Percentiles rank a stretch among this genome's conserved stretches.
These are phyloP conservation scores for Octomys mimax DNA, from an alignment of 2,797 vertebrate genomes.

Conservation along the genomic window DNA sequence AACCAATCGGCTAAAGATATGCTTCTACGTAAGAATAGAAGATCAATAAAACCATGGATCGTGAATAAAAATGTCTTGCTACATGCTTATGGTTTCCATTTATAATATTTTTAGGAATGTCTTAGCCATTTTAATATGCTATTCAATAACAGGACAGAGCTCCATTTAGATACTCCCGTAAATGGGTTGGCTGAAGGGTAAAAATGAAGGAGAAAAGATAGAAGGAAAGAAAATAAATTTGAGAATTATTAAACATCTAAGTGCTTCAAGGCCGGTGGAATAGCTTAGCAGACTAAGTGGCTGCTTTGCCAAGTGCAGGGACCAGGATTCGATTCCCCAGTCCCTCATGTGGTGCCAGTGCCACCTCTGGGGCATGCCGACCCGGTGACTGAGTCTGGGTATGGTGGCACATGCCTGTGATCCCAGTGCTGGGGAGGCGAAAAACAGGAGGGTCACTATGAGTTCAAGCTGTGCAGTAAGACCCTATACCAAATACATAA, in stretches of 20 bases:
- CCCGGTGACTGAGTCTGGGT: no score
- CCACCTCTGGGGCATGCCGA: no score
- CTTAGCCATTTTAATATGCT: slow-evolving; percentile 26
- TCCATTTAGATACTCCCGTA: slow-evolving; percentile 1
- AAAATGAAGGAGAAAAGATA: neutral
- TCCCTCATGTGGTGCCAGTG: no score
- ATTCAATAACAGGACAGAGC: neutral
- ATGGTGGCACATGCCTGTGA: no score
- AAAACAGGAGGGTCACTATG: no score
- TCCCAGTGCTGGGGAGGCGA: no score
- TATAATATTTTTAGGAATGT: slow-evolving; percentile 9
- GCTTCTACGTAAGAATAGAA: slow-evolving; percentile 1
- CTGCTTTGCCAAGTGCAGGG: no score
- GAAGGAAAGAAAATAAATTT: neutral
- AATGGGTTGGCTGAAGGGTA: neutral
- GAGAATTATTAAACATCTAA: neutral
- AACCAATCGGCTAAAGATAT: neutral
- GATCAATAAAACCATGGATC: slow-evolving; percentile 21
- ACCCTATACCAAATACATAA: no score
- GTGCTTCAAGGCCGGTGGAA: neutral
- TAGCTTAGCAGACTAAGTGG: no score
- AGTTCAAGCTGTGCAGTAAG: no score
- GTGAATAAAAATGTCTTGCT: slow-evolving; percentile 5
- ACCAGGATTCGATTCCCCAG: no score
- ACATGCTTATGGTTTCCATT: neutral